Conservation (phyloP, 2,113 vertebrate genomes). For the Platysternon megacephalum region DNA sequence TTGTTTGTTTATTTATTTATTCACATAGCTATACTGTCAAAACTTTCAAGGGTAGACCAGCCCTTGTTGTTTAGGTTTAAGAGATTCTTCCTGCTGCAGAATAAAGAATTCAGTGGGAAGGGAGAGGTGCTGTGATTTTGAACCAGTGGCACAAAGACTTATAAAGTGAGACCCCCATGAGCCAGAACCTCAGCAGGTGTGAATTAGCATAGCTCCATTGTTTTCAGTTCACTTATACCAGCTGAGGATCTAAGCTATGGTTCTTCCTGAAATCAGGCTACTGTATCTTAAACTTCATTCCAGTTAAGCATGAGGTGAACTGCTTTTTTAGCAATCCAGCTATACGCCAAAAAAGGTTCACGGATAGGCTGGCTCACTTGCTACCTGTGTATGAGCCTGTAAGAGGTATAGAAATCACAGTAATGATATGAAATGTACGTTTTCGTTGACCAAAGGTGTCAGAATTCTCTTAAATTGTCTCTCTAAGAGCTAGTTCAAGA, state of each 20-base stretch:
- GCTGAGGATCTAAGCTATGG: accelerated
- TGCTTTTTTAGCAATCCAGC: not conserved
- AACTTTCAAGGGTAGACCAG: not conserved
- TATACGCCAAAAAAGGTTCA: not conserved
- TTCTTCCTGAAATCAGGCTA: not conserved
- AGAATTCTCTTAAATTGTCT: not conserved
- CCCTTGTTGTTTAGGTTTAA: not conserved
- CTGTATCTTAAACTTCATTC: not conserved
- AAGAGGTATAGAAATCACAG: not conserved
- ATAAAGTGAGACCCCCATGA: not conserved
- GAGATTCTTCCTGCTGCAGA: not conserved
- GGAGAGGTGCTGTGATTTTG: not conserved
- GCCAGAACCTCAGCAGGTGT: accelerated
- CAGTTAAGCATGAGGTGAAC: not conserved
- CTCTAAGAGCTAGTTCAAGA: not conserved
- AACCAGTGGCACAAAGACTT: not conserved
- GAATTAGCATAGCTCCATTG: not conserved
- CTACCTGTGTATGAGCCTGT: not conserved
- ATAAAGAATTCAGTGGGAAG: not conserved
- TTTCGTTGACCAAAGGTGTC: not conserved
- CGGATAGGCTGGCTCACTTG: not conserved
- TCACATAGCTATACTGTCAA: not conserved
- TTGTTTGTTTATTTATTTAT: no score
- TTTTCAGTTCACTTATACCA: not conserved
- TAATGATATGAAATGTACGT: not conserved